Conservation (phyloP, 2,113 vertebrate genomes). For the Opisthocomus hoazin region DNA sequence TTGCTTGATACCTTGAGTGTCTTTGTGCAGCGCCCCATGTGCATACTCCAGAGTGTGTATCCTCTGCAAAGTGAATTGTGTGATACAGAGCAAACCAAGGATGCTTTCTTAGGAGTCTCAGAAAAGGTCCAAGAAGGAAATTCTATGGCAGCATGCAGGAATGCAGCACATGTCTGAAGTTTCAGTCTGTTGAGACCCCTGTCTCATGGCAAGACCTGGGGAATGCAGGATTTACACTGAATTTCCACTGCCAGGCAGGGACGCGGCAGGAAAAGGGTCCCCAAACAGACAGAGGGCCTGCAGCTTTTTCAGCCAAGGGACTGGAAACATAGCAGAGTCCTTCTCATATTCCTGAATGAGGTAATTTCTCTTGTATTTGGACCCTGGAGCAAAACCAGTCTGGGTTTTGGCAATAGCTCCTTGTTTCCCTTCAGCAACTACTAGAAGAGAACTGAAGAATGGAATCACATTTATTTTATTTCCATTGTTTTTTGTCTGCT, state of each 20-base stretch:
- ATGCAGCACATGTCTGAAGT: background rate
- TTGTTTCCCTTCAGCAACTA: constrained; percentile 5
- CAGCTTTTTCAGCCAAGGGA: background rate
- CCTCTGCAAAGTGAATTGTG: background rate
- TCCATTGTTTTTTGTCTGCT: background rate
- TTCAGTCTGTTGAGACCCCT: background rate
- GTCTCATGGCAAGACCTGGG: background rate
- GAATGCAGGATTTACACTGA: background rate
- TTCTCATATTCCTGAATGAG: background rate
- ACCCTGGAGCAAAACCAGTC: background rate
- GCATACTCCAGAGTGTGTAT: no score
- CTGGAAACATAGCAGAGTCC: background rate
- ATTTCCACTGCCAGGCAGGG: background rate
- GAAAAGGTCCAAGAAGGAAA: background rate
- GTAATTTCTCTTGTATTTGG: background rate
- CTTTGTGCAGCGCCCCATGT: background rate
- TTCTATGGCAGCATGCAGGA: background rate
- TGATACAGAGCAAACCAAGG: background rate
- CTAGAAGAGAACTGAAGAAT: constrained; percentile 3
- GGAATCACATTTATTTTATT: constrained; percentile 4
- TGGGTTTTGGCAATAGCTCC: constrained; percentile 19
- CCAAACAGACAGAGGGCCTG: background rate
- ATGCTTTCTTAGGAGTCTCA: background rate
- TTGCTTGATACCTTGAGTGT: background rate
- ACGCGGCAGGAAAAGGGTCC: background rate